phyloP scores from a whole-genome alignment of 1,140 invertebrate species.

The Apis dorsata region DNA sequence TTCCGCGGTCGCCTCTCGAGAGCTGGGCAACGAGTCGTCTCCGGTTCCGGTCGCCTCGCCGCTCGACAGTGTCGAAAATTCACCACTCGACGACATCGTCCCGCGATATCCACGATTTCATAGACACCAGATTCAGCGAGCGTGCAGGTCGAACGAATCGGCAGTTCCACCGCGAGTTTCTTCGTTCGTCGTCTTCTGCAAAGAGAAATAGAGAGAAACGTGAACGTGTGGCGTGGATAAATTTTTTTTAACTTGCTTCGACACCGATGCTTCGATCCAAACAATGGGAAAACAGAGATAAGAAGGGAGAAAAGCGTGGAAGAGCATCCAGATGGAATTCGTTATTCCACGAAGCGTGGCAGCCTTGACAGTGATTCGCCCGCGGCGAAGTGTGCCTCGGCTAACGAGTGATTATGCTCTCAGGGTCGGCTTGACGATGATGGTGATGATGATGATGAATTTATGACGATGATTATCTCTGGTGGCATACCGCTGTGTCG shows the following conservation, averaged over 20 bases:
- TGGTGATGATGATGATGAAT: slow-evolving; percentile 73
- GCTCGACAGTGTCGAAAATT: slow-evolving; percentile 76
- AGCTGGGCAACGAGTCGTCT: slow-evolving; percentile 75
- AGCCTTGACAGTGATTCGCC: slow-evolving; percentile 64
- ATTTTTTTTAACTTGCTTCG: background rate
- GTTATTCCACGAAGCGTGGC: slow-evolving; percentile 65
- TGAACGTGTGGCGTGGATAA: no score
- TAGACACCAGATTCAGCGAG: slow-evolving; percentile 8
- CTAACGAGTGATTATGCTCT: slow-evolving; percentile 71
- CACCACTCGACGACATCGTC: slow-evolving; percentile 74
- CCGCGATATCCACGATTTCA: slow-evolving; percentile 12
- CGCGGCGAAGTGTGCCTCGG: slow-evolving; percentile 45
- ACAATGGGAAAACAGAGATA: background rate
- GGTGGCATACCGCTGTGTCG: slow-evolving; percentile 66
- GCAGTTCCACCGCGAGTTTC: background rate
- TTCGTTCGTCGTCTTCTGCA: background rate
- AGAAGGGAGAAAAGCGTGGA: background rate
- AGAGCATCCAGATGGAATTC: slow-evolving; percentile 64
- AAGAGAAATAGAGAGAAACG: background rate
- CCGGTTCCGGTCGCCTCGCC: slow-evolving; percentile 76
- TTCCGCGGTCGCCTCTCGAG: slow-evolving; percentile 73
- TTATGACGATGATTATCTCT: slow-evolving; percentile 71
- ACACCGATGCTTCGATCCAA: background rate
- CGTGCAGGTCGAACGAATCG: background rate
- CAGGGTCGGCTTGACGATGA: slow-evolving; percentile 59